Percentiles rank a stretch among this genome's conserved stretches.
Evolutionary conservation across 2,797 vertebrate genomes (phyloP).

Genomic region (Sebastes kiyomatsui): DNA sequence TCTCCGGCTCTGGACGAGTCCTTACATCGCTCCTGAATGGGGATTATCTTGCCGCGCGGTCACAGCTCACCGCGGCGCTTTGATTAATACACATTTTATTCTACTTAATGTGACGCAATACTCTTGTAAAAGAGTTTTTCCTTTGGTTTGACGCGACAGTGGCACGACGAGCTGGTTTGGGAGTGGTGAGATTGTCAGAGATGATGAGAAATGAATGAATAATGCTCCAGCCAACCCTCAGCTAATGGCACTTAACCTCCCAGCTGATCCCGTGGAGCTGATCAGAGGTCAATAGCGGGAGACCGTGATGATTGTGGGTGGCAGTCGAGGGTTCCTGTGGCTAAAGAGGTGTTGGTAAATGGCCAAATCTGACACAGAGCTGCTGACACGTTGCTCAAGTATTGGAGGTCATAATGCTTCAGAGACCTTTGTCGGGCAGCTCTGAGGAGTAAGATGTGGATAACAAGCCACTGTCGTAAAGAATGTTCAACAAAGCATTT

Average conservation of each 20-base stretch:
- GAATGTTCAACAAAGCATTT: neutral
- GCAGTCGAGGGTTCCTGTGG: neutral
- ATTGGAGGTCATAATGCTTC: neutral
- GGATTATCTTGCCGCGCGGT: conserved; percentile 58
- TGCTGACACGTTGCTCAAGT: neutral
- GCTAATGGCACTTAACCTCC: conserved; percentile 39
- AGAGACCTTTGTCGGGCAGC: neutral
- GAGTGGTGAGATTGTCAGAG: conserved; percentile 31
- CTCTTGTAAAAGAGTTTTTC: conserved; percentile 30
- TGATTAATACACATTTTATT: conserved; percentile 56
- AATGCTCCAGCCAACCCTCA: conserved; percentile 6
- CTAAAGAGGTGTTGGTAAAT: conserved; percentile 28
- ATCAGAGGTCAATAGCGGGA: conserved; percentile 39
- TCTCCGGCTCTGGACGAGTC: conserved; percentile 29
- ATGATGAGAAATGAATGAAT: conserved; percentile 34
- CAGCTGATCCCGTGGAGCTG: conserved; percentile 12
- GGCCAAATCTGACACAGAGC: neutral
- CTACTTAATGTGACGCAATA: conserved; percentile 43
- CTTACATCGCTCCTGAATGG: conserved; percentile 51
- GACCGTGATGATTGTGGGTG: conserved; percentile 18
- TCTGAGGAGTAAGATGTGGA: neutral
- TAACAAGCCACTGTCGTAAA: neutral
- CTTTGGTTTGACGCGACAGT: neutral
- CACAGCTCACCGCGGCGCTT: conserved; percentile 27
- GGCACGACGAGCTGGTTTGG: conserved; percentile 16